phyloP scores from a whole-genome alignment of 92 coral and sea anemone genomes.

The Umimayanthus chanpuru region DNA sequence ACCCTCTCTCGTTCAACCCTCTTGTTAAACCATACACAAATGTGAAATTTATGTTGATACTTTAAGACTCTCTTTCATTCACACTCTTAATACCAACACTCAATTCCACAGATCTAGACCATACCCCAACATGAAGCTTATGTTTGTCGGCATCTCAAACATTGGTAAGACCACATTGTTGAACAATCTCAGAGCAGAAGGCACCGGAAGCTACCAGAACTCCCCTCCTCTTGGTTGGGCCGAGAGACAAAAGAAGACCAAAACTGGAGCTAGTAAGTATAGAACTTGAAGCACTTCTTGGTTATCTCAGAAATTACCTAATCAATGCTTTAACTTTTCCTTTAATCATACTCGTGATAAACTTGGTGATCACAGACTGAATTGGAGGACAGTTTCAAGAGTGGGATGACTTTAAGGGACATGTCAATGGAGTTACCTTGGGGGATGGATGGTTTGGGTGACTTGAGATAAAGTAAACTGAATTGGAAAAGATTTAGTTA shows the following conservation, averaged over 20 bases:
- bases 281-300: background rate
- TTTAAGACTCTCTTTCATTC: background rate
- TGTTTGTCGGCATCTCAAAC: slow-evolving; percentile 99
- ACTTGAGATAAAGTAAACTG: too few relatives aligned
- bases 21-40: slow-evolving; percentile 29
- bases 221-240: slow-evolving; percentile 90
- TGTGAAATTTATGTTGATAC: slow-evolving; percentile 31
- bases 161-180: slow-evolving; percentile 96
- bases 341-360: too few relatives aligned
- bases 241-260: slow-evolving; percentile 82
- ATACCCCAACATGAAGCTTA: slow-evolving; percentile 96
- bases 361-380: too few relatives aligned
- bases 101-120: slow-evolving; percentile 74
- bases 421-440: too few relatives aligned
- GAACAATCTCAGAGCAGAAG: slow-evolving; percentile 83
- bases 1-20: background rate
- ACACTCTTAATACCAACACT: background rate
- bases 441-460: too few relatives aligned
- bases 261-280: slow-evolving; percentile 45
- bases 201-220: slow-evolving; percentile 78
- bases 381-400: too few relatives aligned
- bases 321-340: too few relatives aligned
- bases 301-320: background rate
- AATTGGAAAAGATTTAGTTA: too few relatives aligned
- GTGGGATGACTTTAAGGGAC: too few relatives aligned